Evolutionary conservation across 2,113 vertebrate species (phyloP).

Genomic region (Empidonax alnorum): DNA sequence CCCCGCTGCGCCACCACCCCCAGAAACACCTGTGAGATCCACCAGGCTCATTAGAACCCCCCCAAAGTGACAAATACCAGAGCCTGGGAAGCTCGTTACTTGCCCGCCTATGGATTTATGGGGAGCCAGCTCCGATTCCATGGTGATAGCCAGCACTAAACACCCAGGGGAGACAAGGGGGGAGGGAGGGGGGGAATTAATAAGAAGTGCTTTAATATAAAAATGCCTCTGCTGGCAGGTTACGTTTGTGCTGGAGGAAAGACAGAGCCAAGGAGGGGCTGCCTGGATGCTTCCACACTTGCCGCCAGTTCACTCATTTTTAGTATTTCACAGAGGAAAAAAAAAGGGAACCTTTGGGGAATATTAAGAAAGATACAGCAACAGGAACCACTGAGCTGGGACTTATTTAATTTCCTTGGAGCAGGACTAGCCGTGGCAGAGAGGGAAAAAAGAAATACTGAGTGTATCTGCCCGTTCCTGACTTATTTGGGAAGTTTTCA

Average conservation of each 20-base stretch:
- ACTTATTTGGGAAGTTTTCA: not conserved
- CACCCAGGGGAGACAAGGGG: constrained; percentile 18
- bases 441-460: not conserved
- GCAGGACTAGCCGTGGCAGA: accelerated
- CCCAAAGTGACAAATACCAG: constrained; percentile 32
- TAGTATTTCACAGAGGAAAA: not conserved
- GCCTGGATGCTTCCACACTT: not conserved
- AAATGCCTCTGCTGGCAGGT: constrained; percentile 4
- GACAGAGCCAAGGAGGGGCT: not conserved
- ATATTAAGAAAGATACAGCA: not conserved
- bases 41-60: not conserved
- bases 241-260: not conserved
- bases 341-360: not conserved
- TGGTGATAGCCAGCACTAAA: not conserved
- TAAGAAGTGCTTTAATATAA: constrained; percentile 32
- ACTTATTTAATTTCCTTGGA: not conserved
- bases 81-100: not conserved
- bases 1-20: not conserved
- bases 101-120: not conserved
- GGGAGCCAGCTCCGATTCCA: constrained; percentile 13
- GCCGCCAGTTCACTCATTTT: not conserved
- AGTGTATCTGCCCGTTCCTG: not conserved
- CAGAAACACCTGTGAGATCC: not conserved
- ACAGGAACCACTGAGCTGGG: not conserved
- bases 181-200: constrained; percentile 20